These are phyloP conservation scores for Coregonus suidteri DNA, from an alignment of 2,797 vertebrate species.

Conservation along the genomic window DNA sequence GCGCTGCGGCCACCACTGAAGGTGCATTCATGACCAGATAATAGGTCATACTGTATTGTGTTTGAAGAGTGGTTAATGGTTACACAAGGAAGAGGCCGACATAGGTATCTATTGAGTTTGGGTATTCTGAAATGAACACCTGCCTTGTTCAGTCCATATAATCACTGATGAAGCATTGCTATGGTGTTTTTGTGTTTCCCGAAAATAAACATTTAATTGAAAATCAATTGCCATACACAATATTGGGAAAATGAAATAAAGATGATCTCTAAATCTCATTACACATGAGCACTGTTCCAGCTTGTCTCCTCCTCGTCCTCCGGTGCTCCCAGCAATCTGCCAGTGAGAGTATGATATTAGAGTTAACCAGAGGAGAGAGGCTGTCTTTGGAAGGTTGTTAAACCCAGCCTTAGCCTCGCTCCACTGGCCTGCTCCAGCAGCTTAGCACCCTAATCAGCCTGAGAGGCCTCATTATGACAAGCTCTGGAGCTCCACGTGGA, in stretches of 20 bases:
- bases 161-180: slow-evolving; percentile 23
- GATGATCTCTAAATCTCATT: slow-evolving; percentile 4
- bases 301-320: neutral
- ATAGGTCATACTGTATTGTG: slow-evolving; percentile 13
- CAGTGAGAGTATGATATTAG: slow-evolving; percentile 19
- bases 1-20: neutral
- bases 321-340: slow-evolving; percentile 5
- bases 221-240: neutral
- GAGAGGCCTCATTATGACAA: slow-evolving; percentile 48
- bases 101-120: slow-evolving; percentile 12
- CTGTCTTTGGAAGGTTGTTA: slow-evolving; percentile 45
- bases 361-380: slow-evolving; percentile 18
- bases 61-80: slow-evolving; percentile 50
- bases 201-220: neutral
- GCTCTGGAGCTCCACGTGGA: slow-evolving; percentile 17
- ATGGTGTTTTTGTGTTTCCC: neutral
- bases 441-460: slow-evolving; percentile 60
- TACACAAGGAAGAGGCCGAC: slow-evolving; percentile 27
- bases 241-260: neutral
- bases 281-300: neutral
- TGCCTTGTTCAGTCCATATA: slow-evolving; percentile 10
- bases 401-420: slow-evolving; percentile 19
- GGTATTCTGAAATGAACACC: slow-evolving; percentile 31
- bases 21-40: neutral
- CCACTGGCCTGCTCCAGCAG: slow-evolving; percentile 39